Conservation (phyloP, 2,113 vertebrate genomes). For the Actenoides hombroni region DNA sequence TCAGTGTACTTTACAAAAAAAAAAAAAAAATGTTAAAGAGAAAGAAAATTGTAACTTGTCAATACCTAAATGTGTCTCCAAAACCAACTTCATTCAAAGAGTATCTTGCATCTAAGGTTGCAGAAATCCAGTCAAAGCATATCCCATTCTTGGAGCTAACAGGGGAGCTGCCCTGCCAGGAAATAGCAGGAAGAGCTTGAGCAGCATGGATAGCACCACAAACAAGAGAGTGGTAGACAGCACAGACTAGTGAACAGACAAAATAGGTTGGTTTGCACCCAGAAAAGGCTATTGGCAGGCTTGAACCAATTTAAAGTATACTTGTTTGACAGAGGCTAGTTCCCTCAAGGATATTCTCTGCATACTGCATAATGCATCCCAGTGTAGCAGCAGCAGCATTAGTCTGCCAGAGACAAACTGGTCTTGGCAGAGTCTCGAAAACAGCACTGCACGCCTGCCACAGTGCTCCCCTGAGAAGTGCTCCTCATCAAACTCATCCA, state of each 20-base stretch:
- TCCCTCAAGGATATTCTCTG: not conserved
- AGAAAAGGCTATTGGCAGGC: not conserved
- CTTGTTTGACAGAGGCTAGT: not conserved
- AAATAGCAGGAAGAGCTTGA: not conserved
- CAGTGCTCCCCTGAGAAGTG: not conserved
- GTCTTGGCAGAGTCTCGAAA: not conserved
- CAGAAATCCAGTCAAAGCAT: not conserved
- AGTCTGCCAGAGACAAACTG: not conserved
- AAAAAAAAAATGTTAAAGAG: not conserved
- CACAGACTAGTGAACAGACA: not conserved
- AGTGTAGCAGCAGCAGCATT: not conserved
- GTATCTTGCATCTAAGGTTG: not conserved
- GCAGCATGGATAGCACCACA: not conserved
- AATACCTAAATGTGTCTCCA: not conserved
- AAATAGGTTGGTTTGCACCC: not conserved
- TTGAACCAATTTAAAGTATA: not conserved
- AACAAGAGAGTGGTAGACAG: not conserved
- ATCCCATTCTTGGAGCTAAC: not conserved
- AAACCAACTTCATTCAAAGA: not conserved
- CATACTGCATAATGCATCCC: not conserved
- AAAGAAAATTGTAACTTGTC: not conserved
- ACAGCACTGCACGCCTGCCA: fast-evolving
- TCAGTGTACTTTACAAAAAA: not conserved
- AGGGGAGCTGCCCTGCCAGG: not conserved
- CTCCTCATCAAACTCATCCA: not conserved